Evolutionary conservation across 2,888 invertebrate species (phyloP), one percentile per base, ranked within the genome.

Genomic region (Petrolisthes manimaculis): DNA sequence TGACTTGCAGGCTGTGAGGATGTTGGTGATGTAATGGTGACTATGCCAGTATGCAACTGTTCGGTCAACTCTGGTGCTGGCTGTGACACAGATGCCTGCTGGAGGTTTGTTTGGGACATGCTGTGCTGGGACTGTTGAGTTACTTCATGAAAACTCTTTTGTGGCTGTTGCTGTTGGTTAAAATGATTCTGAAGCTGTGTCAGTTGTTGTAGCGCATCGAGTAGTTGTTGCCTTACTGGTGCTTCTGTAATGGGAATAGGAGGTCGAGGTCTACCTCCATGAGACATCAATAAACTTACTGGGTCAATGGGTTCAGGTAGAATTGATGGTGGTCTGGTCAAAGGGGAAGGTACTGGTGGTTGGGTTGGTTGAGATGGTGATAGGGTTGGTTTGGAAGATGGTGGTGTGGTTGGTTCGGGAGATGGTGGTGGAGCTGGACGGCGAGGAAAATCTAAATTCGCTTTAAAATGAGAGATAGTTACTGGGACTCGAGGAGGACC

Each of bases 251-350:
- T 71, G 71, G 71, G 6, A n/a, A 71, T 71, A 21, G 71, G 71
- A n/a, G 71, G 71, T 8, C 14, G n/a, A n/a, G 71, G 3, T 71
- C n/a, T 71, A n/a, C 18, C 71, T n/a, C 21, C 21, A 18, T 12
- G 18, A 71, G 71, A 71, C 71, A 71, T 71, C 14, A 71, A 21
- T 21, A 71, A n/a, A n/a, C 21, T 71, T n/a, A 71, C 14, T n/a
- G 71, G 71, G 21, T 71, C 71, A 71, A 71, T 71, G 14, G 71
- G 71, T 71, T 71, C n/a, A n/a, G 14, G 71, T n/a, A 21, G 71
- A 8, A n/a, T 18, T 71, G 71, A 8, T 71, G 71, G 71, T n/a
- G 71, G 71, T n/a, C 14, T 71, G 71, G 71, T 37, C 37, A 37
- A 37, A 37, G 37, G 37, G 37, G 37, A 37, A 37, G 37, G 37